Evolutionary conservation across 37 sponge, comb jelly and placozoan species (phyloP), one percentile per base, ranked within the genome.

Genomic region (Agelas oroides): DNA sequence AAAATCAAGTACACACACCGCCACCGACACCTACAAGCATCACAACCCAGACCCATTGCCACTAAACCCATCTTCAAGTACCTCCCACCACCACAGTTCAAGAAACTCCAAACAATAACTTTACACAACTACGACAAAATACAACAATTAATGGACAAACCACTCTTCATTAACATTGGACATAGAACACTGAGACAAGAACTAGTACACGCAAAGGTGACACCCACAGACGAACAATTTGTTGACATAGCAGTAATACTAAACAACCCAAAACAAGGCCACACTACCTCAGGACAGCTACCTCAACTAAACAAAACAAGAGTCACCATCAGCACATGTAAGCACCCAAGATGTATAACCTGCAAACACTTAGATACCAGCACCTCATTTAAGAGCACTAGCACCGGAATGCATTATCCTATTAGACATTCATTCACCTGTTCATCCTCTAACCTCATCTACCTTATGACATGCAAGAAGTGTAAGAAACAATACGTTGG

Each of bases 401-500:
- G 15, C 37, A 81, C 57, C 46, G 55, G 55, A 81, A 15, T 21
- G 59, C 12, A 31, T 5, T 70, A 54, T n/a, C 55, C 61, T 1
- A 69, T 81, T 3, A 66, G 71, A 70, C 54, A 56, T 27, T 32
- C 60, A 13, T 66, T 67, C 60, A 56, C 71, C 25, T 81, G 82
- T 70, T 56, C 20, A 12, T 81, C 82, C 69, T 35, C 57, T 2
- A 81, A 81, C 38, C 14, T 81, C 12, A 70, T 81, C 33, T 81
- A 81, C 38, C 82, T 81, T 81, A n/a, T n/a, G n/a, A n/a, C n/a
- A n/a, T n/a, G n/a, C n/a, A n/a, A n/a, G n/a, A n/a, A n/a, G n/a
- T n/a, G 82, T 60, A 53, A 55, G 56, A 81, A 81, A 69, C 82
- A 81, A 41, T 81, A 81, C 31, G 82, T 81, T 16, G 82, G 82